These are phyloP conservation scores for Tethea ocularis DNA, from an alignment of 2,888 invertebrate species.

Conservation along the genomic window DNA sequence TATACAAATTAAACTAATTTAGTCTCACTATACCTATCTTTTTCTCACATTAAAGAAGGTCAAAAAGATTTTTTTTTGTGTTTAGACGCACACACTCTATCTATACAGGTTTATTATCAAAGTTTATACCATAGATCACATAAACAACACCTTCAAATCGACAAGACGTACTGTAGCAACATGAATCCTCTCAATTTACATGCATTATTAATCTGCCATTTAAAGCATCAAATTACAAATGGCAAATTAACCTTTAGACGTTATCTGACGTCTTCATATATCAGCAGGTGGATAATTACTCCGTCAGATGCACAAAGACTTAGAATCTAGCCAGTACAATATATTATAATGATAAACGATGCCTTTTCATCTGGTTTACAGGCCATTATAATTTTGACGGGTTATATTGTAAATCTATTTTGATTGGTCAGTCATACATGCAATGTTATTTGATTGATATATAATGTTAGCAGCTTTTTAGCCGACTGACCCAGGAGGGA, in stretches of 20 bases:
- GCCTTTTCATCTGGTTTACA: not conserved
- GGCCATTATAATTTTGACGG: not conserved
- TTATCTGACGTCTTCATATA: constrained; percentile 24
- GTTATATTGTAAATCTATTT: not conserved
- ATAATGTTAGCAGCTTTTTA: too few species aligned
- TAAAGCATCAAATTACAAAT: not conserved
- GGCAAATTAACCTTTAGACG: not conserved
- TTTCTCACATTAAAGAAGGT: too few species aligned
- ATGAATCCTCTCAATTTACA: not conserved
- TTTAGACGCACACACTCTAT: too few species aligned
- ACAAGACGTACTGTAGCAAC: not conserved
- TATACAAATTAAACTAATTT: too few species aligned
- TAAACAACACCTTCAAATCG: too few species aligned
- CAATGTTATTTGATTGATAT: too few species aligned
- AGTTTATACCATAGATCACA: too few species aligned
- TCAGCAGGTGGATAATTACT: constrained; percentile 46
- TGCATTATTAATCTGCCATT: not conserved
- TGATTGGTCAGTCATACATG: not conserved
- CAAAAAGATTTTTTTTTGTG: too few species aligned
- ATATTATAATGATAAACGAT: not conserved
- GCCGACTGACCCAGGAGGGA: too few species aligned
- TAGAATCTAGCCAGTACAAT: not conserved
- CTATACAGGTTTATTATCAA: too few species aligned
- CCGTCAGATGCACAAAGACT: constrained; percentile 48
- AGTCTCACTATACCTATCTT: too few species aligned